A percentile compares a stretch with the other conserved stretches of the same genome.
phyloP scores from a whole-genome alignment of 2,113 vertebrate genomes.

The Apodemus sylvaticus region DNA sequence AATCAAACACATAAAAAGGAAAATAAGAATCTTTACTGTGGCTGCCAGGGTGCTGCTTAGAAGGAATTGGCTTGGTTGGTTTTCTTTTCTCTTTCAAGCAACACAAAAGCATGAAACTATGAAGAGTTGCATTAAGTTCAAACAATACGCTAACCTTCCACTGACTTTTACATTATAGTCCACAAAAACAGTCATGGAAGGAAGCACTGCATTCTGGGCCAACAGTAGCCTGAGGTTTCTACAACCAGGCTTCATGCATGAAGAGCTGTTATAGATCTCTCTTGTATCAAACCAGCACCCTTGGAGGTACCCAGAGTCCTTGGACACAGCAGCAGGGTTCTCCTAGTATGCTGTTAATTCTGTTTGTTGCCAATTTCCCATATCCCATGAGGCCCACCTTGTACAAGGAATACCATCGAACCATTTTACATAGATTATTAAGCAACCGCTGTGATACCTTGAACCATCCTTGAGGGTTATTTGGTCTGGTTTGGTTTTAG shows the following conservation, averaged over 20 bases:
- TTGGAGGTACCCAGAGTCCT: background rate
- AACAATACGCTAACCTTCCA: background rate
- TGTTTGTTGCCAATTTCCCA: background rate
- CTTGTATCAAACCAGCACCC: background rate
- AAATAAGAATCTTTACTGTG: constrained; percentile 77
- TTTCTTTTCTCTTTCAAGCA: background rate
- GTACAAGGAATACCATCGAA: background rate
- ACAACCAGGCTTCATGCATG: background rate
- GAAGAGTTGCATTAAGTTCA: background rate
- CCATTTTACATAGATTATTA: background rate
- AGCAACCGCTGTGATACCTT: constrained; percentile 1
- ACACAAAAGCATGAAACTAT: constrained; percentile 43
- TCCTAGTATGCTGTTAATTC: background rate
- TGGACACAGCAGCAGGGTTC: background rate
- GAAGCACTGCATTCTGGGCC: background rate
- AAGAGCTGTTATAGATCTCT: background rate
- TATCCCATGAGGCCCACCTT: background rate
- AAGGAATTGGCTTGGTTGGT: background rate
- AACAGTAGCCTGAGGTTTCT: background rate
- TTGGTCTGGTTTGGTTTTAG: background rate
- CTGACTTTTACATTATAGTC: constrained; percentile 4
- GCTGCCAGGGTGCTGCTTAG: background rate
- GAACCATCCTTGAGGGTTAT: background rate
- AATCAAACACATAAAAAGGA: constrained; percentile 85
- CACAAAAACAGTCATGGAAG: background rate